Evolutionary conservation across 1,140 invertebrate species (phyloP), one percentile per base, ranked within the genome.

Genomic region (Danaus plexippus): DNA sequence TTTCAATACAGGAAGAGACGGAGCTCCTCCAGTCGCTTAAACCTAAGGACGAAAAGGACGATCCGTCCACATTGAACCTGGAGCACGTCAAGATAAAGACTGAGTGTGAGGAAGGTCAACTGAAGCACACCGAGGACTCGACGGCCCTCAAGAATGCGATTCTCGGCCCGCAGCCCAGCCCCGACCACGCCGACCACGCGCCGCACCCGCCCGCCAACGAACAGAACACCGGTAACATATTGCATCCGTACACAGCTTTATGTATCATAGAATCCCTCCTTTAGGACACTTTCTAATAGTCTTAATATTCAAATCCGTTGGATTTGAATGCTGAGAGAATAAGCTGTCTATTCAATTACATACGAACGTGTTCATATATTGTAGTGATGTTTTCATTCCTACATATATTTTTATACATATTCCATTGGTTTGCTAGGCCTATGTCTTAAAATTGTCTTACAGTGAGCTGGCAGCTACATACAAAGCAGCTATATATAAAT

Each of bases 61-160:
- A 80, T 11, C 44, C 59, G 5, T 63, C 11, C 22, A 42, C 56
- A 1, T 63, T 61, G 7, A 67, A 66, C 45, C 63, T 73, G 52
- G 64, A 67, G 8, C 51, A 61, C 18, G 47, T 64, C 4, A 82
- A 78, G 58, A 71, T 85, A 1, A 85, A 84, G 57, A 73, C 69
- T 8, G 83, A 84, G 22, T 42, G 56, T 3, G 79, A 84, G 1
- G 83, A 86, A 2, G 69, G 72, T 1, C 69, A 78, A n/a, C 43
- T 81, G 51, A 85, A 83, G 47, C 83, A 78, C 44, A 86, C 80
- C 0, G 81, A 86, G 40, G 83, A 86, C 50, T 85, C 81, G 0
- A 79, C 83, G 0, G 80, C 83, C 1, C 57, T 86, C 18, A 80
- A 79, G 58, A 86, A 84, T 43, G 83, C 83, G 0, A 83, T 86